Conservation (phyloP, 2,797 vertebrate genomes). For the Myotis myotis region DNA sequence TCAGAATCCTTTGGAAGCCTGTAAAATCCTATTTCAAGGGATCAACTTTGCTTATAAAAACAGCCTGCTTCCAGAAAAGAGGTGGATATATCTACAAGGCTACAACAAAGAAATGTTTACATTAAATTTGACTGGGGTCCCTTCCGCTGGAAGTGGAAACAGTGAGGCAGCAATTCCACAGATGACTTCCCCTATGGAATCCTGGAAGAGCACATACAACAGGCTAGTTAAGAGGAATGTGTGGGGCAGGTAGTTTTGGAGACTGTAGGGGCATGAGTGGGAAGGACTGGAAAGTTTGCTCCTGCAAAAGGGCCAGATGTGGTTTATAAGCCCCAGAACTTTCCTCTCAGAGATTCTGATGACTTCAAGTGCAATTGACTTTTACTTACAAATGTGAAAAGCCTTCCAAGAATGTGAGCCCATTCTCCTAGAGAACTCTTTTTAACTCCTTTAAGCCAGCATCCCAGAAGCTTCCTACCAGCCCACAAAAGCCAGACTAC, state of each 20-base stretch:
- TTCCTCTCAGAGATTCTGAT: neutral
- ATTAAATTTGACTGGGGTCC: neutral
- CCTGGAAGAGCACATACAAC: neutral
- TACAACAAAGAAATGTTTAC: neutral
- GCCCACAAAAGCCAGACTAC: neutral
- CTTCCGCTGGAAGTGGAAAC: neutral
- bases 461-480: neutral
- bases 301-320: rapidly evolving
- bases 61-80: neutral
- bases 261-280: rapidly evolving
- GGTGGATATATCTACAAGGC: neutral
- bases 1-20: neutral
- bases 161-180: no score
- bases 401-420: neutral
- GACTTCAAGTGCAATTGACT: neutral
- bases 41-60: neutral
- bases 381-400: neutral
- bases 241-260: neutral
- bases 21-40: neutral
- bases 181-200: neutral
- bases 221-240: neutral
- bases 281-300: neutral
- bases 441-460: neutral
- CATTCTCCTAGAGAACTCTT: neutral
- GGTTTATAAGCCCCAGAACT: neutral